Evolutionary conservation across 2,113 vertebrate species (phyloP).

Genomic region (Paedocypris sp.): DNA sequence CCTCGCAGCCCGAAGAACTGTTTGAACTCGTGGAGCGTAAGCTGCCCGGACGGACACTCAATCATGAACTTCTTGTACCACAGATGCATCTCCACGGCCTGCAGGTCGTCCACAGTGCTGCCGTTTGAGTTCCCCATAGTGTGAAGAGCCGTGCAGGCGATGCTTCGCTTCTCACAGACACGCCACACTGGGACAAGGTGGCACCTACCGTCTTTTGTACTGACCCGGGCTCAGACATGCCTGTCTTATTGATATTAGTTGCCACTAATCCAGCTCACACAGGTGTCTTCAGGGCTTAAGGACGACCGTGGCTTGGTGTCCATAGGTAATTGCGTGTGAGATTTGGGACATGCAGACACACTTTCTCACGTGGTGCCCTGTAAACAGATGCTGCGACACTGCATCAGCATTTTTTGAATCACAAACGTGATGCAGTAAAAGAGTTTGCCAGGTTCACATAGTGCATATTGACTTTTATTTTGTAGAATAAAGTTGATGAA

Average conservation of each 20-base stretch:
- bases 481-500: background rate
- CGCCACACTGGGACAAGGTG: slow-evolving; percentile 38
- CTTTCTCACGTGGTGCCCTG: background rate
- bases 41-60: slow-evolving; percentile 81
- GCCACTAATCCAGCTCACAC: slow-evolving; percentile 48
- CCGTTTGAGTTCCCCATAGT: slow-evolving; percentile 68
- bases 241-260: slow-evolving; percentile 41
- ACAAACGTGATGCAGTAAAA: no score
- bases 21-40: slow-evolving; percentile 84
- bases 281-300: slow-evolving; percentile 42
- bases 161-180: slow-evolving; percentile 54
- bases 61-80: slow-evolving; percentile 95
- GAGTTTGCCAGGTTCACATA: no score
- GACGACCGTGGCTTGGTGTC: background rate
- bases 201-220: slow-evolving; percentile 46
- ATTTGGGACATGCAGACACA: background rate
- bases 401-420: slow-evolving; percentile 1
- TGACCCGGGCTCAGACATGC: slow-evolving; percentile 19
- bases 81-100: slow-evolving; percentile 82
- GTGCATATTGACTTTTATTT: no score
- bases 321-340: background rate
- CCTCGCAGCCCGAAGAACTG: slow-evolving; percentile 81
- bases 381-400: background rate
- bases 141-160: slow-evolving; percentile 43
- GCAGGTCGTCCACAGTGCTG: slow-evolving; percentile 74